These are phyloP conservation scores for Boleophthalmus pectinirostris DNA, from an alignment of 2,113 vertebrate genomes.

Conservation along the genomic window DNA sequence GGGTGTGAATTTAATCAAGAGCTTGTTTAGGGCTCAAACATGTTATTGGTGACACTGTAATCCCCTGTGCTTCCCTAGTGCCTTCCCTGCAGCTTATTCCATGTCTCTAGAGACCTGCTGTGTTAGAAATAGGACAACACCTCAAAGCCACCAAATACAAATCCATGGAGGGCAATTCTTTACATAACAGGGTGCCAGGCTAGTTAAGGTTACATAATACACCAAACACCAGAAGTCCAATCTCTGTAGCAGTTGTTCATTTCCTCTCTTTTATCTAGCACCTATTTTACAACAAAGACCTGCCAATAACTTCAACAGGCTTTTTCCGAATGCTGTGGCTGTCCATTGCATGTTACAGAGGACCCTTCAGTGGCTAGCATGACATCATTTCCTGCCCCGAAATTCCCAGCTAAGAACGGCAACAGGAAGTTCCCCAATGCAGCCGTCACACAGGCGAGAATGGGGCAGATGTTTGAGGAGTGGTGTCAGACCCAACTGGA, in stretches of 20 bases:
- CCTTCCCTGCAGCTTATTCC: conserved; percentile 28
- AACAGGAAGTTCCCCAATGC: conserved; percentile 60
- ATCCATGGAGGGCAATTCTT: conserved; percentile 34
- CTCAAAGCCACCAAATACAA: conserved; percentile 33
- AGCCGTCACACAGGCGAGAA: conserved; percentile 36
- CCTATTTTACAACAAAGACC: conserved; percentile 17
- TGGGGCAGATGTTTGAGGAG: conserved; percentile 24
- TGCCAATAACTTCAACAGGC: conserved; percentile 28
- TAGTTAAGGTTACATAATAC: conserved; percentile 41
- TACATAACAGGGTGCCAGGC: conserved; percentile 51
- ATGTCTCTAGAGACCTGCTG: conserved; percentile 45
- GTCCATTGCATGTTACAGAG: conserved; percentile 31
- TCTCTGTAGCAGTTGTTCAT: conserved; percentile 38
- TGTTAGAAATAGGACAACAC: conserved; percentile 51
- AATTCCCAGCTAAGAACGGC: conserved; percentile 66
- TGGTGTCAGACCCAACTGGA: not conserved
- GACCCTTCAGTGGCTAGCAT: conserved; percentile 45
- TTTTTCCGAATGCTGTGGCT: conserved; percentile 39
- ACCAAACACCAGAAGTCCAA: conserved; percentile 44
- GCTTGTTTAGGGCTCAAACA: conserved; percentile 65
- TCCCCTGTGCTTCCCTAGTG: conserved; percentile 36
- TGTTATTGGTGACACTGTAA: conserved; percentile 46
- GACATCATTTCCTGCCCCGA: conserved; percentile 68
- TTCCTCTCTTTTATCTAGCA: conserved; percentile 42
- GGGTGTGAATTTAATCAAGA: conserved; percentile 70